Evolutionary conservation across 2,888 invertebrate species (phyloP).

Genomic region (Dione juno): DNA sequence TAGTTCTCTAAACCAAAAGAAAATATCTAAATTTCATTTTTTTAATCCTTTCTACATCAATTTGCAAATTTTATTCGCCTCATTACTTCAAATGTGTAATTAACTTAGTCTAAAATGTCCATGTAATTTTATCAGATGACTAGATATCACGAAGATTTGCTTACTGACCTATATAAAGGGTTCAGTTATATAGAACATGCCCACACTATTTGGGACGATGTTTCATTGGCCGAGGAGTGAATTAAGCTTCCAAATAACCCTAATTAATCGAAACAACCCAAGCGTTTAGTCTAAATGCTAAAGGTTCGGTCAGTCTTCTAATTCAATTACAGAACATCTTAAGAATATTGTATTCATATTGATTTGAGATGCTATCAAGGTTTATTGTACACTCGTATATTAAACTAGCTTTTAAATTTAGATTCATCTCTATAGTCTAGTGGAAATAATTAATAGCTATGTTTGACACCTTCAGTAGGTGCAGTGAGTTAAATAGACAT

Average conservation of each 20-base stretch:
- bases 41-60: not conserved
- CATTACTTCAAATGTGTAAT: not conserved
- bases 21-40: too few relatives aligned
- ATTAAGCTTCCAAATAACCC: slow-evolving; percentile 20
- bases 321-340: not conserved
- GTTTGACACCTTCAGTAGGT: too few relatives aligned
- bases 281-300: slow-evolving; percentile 6
- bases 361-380: not conserved
- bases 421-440: too few relatives aligned
- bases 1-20: too few relatives aligned
- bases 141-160: slow-evolving; percentile 15
- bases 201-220: not conserved
- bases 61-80: not conserved
- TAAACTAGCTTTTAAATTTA: too few relatives aligned
- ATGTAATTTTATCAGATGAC: slow-evolving; percentile 3
- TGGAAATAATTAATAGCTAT: too few relatives aligned
- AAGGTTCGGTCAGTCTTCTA: slow-evolving; percentile 7
- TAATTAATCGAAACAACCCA: slow-evolving; percentile 15
- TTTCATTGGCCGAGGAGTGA: slow-evolving; percentile 2
- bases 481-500: too few relatives aligned
- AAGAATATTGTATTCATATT: slow-evolving; percentile 1
- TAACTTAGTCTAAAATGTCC: not conserved
- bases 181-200: slow-evolving; percentile 6
- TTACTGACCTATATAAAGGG: slow-evolving; percentile 22
- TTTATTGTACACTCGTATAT: not conserved